Percentiles rank a stretch among this genome's conserved stretches.
Conservation (phyloP, 2,888 invertebrate genomes). For the Hermaeophaga mercurialis region DNA sequence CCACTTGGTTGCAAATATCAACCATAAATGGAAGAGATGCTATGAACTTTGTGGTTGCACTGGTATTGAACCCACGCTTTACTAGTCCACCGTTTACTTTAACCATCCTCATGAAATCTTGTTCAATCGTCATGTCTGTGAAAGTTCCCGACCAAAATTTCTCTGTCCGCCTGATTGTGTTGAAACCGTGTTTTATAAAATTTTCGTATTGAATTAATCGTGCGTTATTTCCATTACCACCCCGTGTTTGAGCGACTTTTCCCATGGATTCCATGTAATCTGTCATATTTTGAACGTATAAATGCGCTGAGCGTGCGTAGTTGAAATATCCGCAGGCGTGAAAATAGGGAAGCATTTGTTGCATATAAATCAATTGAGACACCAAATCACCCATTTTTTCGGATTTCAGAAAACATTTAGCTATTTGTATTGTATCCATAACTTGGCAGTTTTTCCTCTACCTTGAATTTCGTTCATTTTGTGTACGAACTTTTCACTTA, state of each 20-base stretch:
- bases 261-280: slow-evolving; percentile 5
- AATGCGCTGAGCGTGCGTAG: too few relatives aligned
- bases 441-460: slow-evolving; percentile 1
- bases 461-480: too few relatives aligned
- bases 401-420: background rate
- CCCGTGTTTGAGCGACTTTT: background rate
- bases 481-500: background rate
- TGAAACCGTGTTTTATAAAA: background rate
- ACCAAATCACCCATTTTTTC: slow-evolving; percentile 1
- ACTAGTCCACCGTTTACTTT: too few relatives aligned
- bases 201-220: background rate
- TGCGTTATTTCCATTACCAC: background rate
- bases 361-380: background rate
- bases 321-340: background rate
- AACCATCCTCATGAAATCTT: too few relatives aligned
- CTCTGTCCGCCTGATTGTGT: slow-evolving; percentile 5
- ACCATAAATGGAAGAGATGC: slow-evolving; percentile 9
- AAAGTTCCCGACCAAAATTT: slow-evolving; percentile 11
- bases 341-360: slow-evolving; percentile 1
- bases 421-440: slow-evolving; percentile 8
- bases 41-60: slow-evolving; percentile 10
- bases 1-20: slow-evolving; percentile 6
- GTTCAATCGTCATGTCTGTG: too few relatives aligned
- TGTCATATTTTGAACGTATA: background rate
- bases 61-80: too few relatives aligned